Evolutionary conservation across 2,888 invertebrate species (phyloP).

Genomic region (Limnephilus marmoratus): DNA sequence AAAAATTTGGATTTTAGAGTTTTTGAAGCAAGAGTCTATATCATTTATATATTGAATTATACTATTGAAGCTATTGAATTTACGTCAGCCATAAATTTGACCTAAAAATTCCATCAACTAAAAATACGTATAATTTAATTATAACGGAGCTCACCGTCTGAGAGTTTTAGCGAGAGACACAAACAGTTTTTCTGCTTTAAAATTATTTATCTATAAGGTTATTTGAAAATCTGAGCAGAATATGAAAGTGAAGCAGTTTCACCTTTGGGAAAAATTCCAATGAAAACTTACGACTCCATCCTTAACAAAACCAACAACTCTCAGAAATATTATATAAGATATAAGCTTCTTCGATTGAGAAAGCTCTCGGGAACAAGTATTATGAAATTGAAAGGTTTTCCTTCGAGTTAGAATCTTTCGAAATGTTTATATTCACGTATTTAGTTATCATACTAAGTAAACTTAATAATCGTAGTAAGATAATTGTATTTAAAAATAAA

Average conservation of each 20-base stretch:
- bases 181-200: neutral
- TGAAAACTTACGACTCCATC: neutral
- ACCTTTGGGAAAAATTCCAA: neutral
- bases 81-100: too few relatives aligned
- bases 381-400: too few relatives aligned
- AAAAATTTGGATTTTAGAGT: too few relatives aligned
- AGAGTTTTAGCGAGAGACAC: neutral
- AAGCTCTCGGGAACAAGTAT: neutral
- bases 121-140: neutral
- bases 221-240: neutral
- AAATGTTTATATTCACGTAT: neutral
- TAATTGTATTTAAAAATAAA: too few relatives aligned
- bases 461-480: too few relatives aligned
- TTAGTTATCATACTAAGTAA: neutral
- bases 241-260: neutral
- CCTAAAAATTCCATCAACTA: too few relatives aligned
- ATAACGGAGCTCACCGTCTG: neutral
- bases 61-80: too few relatives aligned
- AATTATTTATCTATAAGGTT: too few relatives aligned
- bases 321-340: neutral
- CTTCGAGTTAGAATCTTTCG: neutral
- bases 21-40: too few relatives aligned
- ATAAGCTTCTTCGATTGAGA: neutral
- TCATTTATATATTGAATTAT: too few relatives aligned
- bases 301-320: neutral